These are phyloP conservation scores for Corythaixoides concolor DNA, from an alignment of 2,113 vertebrate species.

Conservation along the genomic window DNA sequence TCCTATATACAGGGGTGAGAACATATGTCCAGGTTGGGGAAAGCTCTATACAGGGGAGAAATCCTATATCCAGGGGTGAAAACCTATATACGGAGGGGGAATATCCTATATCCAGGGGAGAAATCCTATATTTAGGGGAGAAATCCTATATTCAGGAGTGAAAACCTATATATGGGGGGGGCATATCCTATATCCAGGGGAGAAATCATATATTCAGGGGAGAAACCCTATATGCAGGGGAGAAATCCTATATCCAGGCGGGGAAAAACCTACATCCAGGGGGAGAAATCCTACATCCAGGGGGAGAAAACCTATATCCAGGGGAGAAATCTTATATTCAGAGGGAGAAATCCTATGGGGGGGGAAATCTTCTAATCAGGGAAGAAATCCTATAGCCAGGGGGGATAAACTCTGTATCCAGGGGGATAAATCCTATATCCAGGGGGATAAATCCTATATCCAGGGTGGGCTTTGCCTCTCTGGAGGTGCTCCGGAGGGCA, in stretches of 20 bases:
- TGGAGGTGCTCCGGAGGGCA: background rate
- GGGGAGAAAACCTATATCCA: background rate
- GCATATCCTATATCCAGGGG: background rate
- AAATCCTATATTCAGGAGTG: background rate
- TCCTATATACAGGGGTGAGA: background rate
- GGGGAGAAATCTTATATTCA: background rate
- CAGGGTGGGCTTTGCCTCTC: background rate
- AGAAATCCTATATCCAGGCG: background rate
- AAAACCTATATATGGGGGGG: background rate
- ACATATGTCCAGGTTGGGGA: background rate
- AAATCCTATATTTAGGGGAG: background rate
- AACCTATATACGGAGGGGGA: too few species aligned
- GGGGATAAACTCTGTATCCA: too few species aligned
- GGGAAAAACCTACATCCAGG: background rate
- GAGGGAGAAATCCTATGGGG: background rate
- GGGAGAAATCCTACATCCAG: background rate
- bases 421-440: background rate
- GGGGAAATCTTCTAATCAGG: background rate
- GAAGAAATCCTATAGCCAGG: too few species aligned
- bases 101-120: background rate
- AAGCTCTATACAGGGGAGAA: background rate
- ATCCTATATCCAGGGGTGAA: too few species aligned
- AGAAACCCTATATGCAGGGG: background rate
- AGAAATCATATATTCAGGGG: background rate
- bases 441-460: background rate